Evolutionary conservation across 2,113 vertebrate genomes (phyloP).

Genomic region (Lophius piscatorius): DNA sequence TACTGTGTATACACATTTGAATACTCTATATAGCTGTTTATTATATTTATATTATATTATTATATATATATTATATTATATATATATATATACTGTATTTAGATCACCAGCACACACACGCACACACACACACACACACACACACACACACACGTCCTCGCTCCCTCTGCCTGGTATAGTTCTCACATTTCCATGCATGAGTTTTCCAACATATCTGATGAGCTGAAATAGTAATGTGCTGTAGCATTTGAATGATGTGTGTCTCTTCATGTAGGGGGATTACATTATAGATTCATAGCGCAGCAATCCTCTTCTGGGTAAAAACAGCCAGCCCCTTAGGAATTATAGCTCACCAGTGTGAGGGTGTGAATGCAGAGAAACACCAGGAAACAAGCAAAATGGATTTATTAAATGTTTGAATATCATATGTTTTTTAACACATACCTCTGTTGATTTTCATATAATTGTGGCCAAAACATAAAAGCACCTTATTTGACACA

Average conservation of each 20-base stretch:
- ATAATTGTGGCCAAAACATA: no score
- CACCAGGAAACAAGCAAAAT: constrained; percentile 10
- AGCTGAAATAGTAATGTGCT: constrained; percentile 58
- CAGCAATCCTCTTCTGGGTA: constrained; percentile 48
- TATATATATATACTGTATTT: not conserved
- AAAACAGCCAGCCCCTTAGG: constrained; percentile 49
- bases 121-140: constrained; percentile 29
- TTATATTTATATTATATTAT: no score
- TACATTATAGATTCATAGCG: constrained; percentile 75
- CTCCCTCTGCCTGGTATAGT: constrained; percentile 16
- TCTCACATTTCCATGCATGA: constrained; percentile 57
- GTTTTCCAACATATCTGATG: constrained; percentile 57
- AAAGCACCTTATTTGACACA: no score
- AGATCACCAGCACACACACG: not conserved
- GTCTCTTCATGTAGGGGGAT: constrained; percentile 61
- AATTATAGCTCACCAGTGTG: constrained; percentile 33
- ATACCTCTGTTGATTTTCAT: no score
- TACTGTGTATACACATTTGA: no score
- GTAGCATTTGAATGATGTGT: constrained; percentile 66
- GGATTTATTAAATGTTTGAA: no score
- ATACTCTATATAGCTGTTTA: no score
- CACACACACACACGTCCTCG: constrained; percentile 2
- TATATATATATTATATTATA: not conserved
- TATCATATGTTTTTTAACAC: no score
- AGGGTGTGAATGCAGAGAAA: constrained; percentile 12